Evolutionary conservation across 1,140 invertebrate species (phyloP).

Genomic region (Bacillus rossius): DNA sequence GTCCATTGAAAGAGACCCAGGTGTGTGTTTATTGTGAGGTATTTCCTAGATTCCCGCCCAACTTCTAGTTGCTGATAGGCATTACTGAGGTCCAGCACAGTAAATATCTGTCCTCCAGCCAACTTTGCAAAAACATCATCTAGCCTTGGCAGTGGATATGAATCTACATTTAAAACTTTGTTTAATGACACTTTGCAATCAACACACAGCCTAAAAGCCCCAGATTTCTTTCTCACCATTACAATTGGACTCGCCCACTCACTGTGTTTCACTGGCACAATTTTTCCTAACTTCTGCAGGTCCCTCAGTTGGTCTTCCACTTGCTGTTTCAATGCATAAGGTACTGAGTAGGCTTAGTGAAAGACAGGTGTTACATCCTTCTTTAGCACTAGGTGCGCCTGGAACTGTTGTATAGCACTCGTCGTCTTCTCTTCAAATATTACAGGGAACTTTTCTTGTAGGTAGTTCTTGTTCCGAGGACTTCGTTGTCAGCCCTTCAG

Average conservation of each 20-base stretch:
- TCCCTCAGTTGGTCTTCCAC: too few relatives aligned
- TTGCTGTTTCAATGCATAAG: too few relatives aligned
- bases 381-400: too few relatives aligned
- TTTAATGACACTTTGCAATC: slow-evolving; percentile 31
- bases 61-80: slow-evolving; percentile 35
- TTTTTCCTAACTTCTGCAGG: too few relatives aligned
- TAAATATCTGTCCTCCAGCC: slow-evolving; percentile 28
- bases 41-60: slow-evolving; percentile 17
- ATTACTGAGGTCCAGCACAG: slow-evolving; percentile 30
- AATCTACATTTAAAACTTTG: background rate
- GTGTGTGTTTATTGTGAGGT: slow-evolving; percentile 3
- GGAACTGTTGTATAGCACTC: too few relatives aligned
- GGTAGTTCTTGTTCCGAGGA: too few relatives aligned
- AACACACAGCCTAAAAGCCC: slow-evolving; percentile 30
- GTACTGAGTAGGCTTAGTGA: too few relatives aligned
- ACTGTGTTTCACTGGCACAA: too few relatives aligned
- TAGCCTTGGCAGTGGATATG: slow-evolving; percentile 16
- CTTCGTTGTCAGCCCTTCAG: too few relatives aligned
- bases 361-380: too few relatives aligned
- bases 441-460: too few relatives aligned
- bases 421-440: too few relatives aligned
- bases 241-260: background rate
- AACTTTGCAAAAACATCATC: slow-evolving; percentile 14
- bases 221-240: slow-evolving; percentile 12
- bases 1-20: background rate